Evolutionary conservation across 1,140 invertebrate genomes (phyloP).

Genomic region (Atta colombica): DNA sequence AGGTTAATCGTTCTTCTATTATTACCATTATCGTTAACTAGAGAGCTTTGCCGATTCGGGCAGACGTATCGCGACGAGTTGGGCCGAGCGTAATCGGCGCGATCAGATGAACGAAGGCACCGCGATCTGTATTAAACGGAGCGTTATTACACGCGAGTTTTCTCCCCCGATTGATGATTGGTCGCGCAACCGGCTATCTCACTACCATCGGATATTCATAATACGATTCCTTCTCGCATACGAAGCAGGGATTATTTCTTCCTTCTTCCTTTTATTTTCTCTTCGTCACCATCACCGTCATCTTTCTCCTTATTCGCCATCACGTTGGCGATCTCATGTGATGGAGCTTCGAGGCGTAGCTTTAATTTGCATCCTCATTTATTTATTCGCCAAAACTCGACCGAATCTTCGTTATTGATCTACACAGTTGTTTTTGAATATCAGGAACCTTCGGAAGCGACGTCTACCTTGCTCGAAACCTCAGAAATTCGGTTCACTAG

Average conservation of each 20-base stretch:
- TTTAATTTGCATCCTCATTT: not conserved
- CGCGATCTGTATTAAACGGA: conserved; percentile 32
- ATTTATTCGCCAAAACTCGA: conserved; percentile 37
- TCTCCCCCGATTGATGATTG: conserved; percentile 72
- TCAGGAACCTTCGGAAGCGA: not conserved
- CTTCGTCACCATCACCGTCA: not conserved
- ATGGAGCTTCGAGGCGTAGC: conserved; percentile 13
- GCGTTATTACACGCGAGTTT: conserved; percentile 17
- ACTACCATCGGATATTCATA: conserved; percentile 80
- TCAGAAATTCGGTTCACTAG: conserved; percentile 7
- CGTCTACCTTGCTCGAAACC: not conserved
- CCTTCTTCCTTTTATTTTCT: not conserved
- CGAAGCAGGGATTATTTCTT: conserved; percentile 40
- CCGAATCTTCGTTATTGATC: not conserved
- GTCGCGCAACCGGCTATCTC: conserved; percentile 85
- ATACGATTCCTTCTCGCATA: conserved; percentile 54
- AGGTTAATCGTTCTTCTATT: conserved; percentile 68
- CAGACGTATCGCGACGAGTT: conserved; percentile 48
- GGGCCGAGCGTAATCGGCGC: conserved; percentile 15
- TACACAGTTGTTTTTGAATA: not conserved
- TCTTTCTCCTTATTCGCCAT: not conserved
- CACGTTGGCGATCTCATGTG: not conserved
- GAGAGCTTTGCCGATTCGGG: conserved; percentile 62
- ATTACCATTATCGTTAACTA: conserved; percentile 70
- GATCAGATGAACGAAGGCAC: not conserved